Percentiles rank a stretch among this genome's conserved stretches.
Conservation (phyloP, 1,140 invertebrate species). For the Aphaenogaster ashmeadi region DNA sequence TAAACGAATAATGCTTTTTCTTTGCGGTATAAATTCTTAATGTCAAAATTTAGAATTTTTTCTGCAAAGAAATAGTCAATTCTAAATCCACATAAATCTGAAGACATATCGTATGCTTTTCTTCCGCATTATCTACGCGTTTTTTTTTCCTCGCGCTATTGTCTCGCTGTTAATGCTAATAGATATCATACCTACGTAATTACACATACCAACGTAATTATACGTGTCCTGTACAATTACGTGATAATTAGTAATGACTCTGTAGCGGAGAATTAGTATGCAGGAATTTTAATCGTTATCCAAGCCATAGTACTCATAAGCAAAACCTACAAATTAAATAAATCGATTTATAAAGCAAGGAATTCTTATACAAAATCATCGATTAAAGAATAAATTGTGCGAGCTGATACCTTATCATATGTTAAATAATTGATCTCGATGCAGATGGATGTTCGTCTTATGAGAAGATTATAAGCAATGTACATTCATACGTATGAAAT, state of each 20-base stretch:
- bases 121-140: neutral
- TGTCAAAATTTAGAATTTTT: neutral
- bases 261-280: conserved; percentile 18
- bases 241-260: neutral
- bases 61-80: neutral
- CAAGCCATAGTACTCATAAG: neutral
- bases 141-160: neutral
- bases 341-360: neutral
- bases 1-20: neutral
- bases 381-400: neutral
- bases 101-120: neutral
- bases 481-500: too few species aligned
- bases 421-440: conserved; percentile 9
- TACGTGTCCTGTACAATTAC: neutral
- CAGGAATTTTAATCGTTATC: neutral
- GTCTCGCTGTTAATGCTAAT: conserved; percentile 4
- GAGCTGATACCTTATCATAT: neutral
- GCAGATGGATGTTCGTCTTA: neutral
- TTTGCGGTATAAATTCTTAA: neutral
- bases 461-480: neutral
- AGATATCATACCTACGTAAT: neutral
- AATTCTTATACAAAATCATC: neutral
- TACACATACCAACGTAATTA: neutral
- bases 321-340: neutral
- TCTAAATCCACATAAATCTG: neutral